These are phyloP conservation scores for Pomacea canaliculata DNA, from an alignment of 2,888 invertebrate species.

Conservation along the genomic window DNA sequence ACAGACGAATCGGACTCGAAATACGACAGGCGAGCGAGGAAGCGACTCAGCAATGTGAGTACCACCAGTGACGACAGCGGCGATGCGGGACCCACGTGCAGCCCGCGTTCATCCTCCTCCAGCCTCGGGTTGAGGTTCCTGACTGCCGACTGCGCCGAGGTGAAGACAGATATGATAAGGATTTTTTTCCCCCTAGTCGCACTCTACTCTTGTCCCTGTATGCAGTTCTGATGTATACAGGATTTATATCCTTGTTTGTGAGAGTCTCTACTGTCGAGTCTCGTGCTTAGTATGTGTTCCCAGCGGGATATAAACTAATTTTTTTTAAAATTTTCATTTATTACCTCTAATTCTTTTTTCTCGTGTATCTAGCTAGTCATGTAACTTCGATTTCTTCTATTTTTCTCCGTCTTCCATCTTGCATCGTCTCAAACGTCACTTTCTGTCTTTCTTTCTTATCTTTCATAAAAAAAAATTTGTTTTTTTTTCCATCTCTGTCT, in stretches of 20 bases:
- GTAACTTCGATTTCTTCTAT: too few relatives aligned
- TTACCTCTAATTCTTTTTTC: too few relatives aligned
- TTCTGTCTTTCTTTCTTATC: background rate
- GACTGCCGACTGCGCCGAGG: background rate
- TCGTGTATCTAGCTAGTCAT: too few relatives aligned
- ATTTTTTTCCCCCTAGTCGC: background rate
- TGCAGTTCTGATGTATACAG: too few relatives aligned
- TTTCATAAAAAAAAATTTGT: background rate
- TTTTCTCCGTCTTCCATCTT: too few relatives aligned
- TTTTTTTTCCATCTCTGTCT: background rate
- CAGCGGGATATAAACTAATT: too few relatives aligned
- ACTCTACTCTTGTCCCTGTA: background rate
- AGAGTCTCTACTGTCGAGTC: too few relatives aligned
- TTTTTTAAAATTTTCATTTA: too few relatives aligned
- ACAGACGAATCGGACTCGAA: conserved; percentile 1
- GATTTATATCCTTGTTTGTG: too few relatives aligned
- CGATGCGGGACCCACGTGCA: conserved; percentile 41
- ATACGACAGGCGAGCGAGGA: conserved; percentile 3
- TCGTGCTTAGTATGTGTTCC: too few relatives aligned
- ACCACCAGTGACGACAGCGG: conserved; percentile 56
- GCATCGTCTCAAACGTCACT: too few relatives aligned
- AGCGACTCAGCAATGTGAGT: conserved; percentile 51
- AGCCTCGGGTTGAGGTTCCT: background rate
- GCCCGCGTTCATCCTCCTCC: background rate
- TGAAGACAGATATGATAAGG: background rate